Percentiles rank a stretch among this genome's conserved stretches.
These are phyloP conservation scores for Leptura quadrifasciata DNA, from an alignment of 2,888 invertebrate species.

Conservation along the genomic window DNA sequence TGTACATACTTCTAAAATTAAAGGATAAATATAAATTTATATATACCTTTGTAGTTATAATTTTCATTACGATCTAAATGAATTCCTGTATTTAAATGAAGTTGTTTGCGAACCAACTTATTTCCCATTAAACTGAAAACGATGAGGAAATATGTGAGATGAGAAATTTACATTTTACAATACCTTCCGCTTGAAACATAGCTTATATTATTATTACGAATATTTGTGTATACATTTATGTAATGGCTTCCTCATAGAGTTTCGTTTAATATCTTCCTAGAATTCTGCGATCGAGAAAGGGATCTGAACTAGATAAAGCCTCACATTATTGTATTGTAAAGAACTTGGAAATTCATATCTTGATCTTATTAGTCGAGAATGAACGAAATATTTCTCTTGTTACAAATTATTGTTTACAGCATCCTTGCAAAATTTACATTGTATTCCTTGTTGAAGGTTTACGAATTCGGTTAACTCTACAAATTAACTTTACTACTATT, in stretches of 20 bases:
- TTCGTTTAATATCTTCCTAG: conserved; percentile 15
- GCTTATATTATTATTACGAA: background rate
- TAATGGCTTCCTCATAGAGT: background rate
- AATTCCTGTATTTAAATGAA: background rate
- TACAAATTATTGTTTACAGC: background rate
- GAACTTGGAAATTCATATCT: conserved; percentile 1
- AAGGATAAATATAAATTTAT: no score
- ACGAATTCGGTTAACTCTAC: background rate
- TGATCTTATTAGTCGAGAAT: conserved; percentile 15
- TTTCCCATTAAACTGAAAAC: background rate
- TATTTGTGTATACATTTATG: background rate
- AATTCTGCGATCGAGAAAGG: background rate
- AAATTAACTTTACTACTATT: conserved; percentile 1
- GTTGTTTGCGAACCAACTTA: background rate
- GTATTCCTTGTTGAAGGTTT: background rate
- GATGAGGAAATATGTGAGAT: background rate
- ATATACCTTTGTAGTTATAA: background rate
- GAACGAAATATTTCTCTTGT: background rate
- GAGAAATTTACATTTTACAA: conserved; percentile 1
- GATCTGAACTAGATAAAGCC: background rate
- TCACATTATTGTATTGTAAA: conserved; percentile 11
- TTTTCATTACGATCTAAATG: background rate
- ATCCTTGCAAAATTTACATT: background rate
- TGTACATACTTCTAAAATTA: no score
- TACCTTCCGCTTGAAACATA: background rate